Evolutionary conservation across 92 coral and sea anemone genomes (phyloP).

Genomic region (Porites rus): DNA sequence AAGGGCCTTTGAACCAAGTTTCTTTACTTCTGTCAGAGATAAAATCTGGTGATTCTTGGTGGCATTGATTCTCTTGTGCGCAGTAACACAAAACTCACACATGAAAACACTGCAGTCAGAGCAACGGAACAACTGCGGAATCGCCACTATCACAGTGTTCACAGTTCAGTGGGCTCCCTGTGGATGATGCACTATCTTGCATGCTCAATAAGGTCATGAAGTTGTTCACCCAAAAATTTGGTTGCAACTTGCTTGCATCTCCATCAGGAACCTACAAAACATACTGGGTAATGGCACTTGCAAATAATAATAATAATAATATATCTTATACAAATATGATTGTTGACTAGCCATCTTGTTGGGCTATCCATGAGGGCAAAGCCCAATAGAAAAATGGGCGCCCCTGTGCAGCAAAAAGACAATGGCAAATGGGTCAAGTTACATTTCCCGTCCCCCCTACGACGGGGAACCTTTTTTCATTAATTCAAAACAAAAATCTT

Average conservation of each 20-base stretch:
- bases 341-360: no score
- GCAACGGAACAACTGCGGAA: constrained; percentile 64
- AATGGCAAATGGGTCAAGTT: no score
- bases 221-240: constrained; percentile 80
- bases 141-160: no score
- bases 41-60: constrained; percentile 67
- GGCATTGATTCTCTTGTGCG: constrained; percentile 59
- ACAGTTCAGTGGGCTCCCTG: neutral
- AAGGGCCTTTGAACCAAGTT: constrained; percentile 46
- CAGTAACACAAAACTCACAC: constrained; percentile 78
- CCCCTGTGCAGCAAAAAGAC: no score
- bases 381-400: no score
- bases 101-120: constrained; percentile 64
- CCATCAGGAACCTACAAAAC: constrained; percentile 40
- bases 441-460: no score
- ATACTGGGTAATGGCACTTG: no score
- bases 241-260: constrained; percentile 58
- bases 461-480: no score
- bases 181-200: neutral
- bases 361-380: no score
- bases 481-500: no score
- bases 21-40: constrained; percentile 70
- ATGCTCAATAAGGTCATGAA: constrained; percentile 49
- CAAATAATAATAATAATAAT: no score
- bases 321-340: no score